Evolutionary conservation across 2,888 invertebrate species (phyloP), one percentile per base, ranked within the genome.

Genomic region (Galeopsomyia nigrocyanea): DNA sequence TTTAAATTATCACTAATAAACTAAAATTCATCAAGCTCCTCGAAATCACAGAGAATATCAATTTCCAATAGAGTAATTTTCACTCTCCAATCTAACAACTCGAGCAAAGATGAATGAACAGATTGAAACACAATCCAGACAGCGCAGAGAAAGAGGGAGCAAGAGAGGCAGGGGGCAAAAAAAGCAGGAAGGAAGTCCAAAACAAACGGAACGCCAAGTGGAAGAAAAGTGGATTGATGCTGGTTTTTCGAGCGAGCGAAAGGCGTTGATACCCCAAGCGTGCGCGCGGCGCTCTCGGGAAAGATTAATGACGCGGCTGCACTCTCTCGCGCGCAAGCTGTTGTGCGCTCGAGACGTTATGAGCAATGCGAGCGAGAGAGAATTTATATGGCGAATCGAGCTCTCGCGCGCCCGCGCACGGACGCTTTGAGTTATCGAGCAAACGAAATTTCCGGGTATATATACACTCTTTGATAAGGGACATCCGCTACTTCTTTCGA

Each of bases 151-250:
- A n/a, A 57, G 57, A 16, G 31, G 31, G n/a, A 13, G 16, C 3
- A 31, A 6, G 56, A 13, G 22, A 22, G 56, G 3, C 2, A 39
- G 22, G 16, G 31, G 2, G 50, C 22, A 2, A 13, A 46, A 53
- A 5, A 14, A 21, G 31, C 17, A 63, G 31, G 46, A 64, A 53
- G 53, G 51, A 31, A 13, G 10, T 19, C 6, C 10, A 65, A 61
- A 61, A 19, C 57, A 61, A 71, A 66, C 71, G 61, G 21, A 71
- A 53, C 65, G 56, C 49, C 49, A 66, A 66, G 55, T 71, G 49
- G 71, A 65, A 71, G 71, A 61, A n/a, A 66, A 65, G 61, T 71
- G 65, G 65, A 71, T 71, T 71, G 71, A 66, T 71, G 65, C 71
- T 65, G 60, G 65, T 60, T 71, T 69, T 71, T 65, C 26, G 16